Base-by-base conservation (phyloP, 2,113 vertebrate genomes). In the Gallinago paraguaiae region DNA sequence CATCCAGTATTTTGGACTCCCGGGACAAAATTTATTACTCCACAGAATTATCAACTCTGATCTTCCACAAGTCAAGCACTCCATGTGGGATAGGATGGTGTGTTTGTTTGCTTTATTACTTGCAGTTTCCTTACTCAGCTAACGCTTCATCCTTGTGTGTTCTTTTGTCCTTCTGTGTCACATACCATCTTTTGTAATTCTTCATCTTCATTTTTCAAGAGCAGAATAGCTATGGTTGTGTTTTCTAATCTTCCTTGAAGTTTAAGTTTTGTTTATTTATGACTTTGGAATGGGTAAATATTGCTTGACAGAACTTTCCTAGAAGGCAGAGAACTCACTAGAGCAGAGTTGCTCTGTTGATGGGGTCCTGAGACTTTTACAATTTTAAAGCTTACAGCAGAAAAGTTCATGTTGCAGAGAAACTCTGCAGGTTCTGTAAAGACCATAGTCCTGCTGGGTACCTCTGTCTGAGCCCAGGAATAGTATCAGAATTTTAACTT, bases 191-290 rank as follows among this genome's bases (percentile, higher is more conserved):
- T 94, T 61, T 86, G n/a, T 72, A 77, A 54, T 65, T 90, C 67
- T 92, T 92, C 45, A n/a, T 71, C 91, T 87, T 95, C 23, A 15
- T 90, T 92, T 88, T 76, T 54, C 22, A 77, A 80, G 75, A 88
- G 57, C 37, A 59, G 67, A 86, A 86, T 61, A 64, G 27, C 35
- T 69, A 51, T 71, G 20, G 23, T 54, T 82, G 37, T 81, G 27
- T 80, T 69, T 82, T 76, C 35, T 39, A 46, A 57, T 90, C 28
- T 77, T 90, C n/a, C 37, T 50, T 94, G 67, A 64, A 80, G 48
- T 81, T 87, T 0, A 0, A 9, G 15, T 67, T 89, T 41, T 79
- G 9, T 56, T 82, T 92, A 27, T 93, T 88, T 82, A 45, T 54
- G 23, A 57, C 33, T 82, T 79, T 25, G 13, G 24, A 15, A 61